These are phyloP conservation scores for Willowsia nigromaculata DNA, from an alignment of 2,888 invertebrate genomes.

Conservation along the genomic window DNA sequence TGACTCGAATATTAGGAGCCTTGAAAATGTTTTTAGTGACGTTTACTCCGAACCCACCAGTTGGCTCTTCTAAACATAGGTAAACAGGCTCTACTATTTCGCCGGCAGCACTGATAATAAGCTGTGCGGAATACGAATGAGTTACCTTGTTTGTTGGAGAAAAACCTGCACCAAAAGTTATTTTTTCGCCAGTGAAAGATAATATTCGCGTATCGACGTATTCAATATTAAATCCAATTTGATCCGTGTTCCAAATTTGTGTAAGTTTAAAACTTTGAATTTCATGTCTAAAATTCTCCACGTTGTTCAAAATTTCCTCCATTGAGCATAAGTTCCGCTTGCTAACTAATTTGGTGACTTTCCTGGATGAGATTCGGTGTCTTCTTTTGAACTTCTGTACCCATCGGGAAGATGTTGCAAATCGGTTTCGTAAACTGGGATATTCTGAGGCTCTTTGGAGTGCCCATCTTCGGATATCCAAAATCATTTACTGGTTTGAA, in stretches of 20 bases:
- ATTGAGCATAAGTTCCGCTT: background rate
- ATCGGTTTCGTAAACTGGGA: background rate
- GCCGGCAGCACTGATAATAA: constrained; percentile 16
- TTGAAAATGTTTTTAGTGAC: background rate
- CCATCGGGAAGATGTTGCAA: background rate
- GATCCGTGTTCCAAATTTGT: constrained; percentile 51
- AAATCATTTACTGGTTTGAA: background rate
- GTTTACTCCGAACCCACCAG: background rate
- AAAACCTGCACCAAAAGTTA: background rate
- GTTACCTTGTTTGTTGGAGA: constrained; percentile 35
- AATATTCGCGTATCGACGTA: background rate
- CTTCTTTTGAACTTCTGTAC: background rate
- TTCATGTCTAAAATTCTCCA: constrained; percentile 6
- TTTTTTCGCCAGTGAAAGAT: background rate
- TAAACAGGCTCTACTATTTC: background rate
- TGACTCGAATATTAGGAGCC: background rate
- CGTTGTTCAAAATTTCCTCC: background rate
- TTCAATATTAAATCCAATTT: constrained; percentile 39
- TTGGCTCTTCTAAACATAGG: constrained; percentile 1
- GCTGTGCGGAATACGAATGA: constrained; percentile 21
- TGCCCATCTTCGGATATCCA: background rate
- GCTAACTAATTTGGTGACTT: constrained; percentile 22
- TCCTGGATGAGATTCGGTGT: background rate
- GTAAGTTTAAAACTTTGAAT: background rate
- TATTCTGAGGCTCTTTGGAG: background rate